Percentiles rank a stretch among this genome's conserved stretches.
These are phyloP conservation scores for Agelas oroides DNA, from an alignment of 37 sponge, comb jelly and placozoan species.

Conservation along the genomic window DNA sequence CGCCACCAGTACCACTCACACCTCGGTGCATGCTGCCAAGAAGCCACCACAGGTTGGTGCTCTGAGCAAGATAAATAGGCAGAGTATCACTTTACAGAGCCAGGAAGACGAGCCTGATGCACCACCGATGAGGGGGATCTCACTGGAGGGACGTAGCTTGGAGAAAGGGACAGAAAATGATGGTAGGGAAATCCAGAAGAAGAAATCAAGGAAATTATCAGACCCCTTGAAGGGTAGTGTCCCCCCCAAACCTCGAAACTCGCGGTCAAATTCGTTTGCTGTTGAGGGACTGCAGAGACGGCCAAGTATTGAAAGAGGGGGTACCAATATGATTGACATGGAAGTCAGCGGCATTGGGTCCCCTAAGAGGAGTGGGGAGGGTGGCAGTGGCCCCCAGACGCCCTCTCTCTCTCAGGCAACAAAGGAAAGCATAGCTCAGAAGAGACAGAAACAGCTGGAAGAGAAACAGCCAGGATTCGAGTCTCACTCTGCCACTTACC, in stretches of 20 bases:
- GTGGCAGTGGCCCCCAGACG: neutral
- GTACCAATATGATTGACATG: conserved; percentile 43
- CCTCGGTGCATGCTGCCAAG: neutral
- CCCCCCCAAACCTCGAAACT: neutral
- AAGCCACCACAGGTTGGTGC: neutral
- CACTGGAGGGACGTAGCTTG: conserved; percentile 9
- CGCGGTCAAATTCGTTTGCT: neutral
- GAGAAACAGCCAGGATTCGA: neutral
- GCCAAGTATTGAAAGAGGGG: conserved; percentile 36
- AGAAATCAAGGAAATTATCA: conserved; percentile 14
- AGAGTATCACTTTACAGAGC: conserved; percentile 6
- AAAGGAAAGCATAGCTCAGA: conserved; percentile 35
- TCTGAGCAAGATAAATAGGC: neutral
- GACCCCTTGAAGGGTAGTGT: neutral
- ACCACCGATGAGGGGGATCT: neutral
- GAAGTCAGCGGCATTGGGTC: conserved; percentile 41
- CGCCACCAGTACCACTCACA: no score
- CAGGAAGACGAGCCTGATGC: neutral
- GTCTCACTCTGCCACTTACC: neutral
- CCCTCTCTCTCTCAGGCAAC: conserved; percentile 17
- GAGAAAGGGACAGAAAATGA: conserved; percentile 1
- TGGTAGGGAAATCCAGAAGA: conserved; percentile 8
- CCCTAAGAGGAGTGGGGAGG: neutral
- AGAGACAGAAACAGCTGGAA: conserved; percentile 41
- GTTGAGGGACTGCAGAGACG: conserved; percentile 17